Evolutionary conservation across 2,113 vertebrate species (phyloP), one percentile per base, ranked within the genome.

Genomic region (Athene noctua): DNA sequence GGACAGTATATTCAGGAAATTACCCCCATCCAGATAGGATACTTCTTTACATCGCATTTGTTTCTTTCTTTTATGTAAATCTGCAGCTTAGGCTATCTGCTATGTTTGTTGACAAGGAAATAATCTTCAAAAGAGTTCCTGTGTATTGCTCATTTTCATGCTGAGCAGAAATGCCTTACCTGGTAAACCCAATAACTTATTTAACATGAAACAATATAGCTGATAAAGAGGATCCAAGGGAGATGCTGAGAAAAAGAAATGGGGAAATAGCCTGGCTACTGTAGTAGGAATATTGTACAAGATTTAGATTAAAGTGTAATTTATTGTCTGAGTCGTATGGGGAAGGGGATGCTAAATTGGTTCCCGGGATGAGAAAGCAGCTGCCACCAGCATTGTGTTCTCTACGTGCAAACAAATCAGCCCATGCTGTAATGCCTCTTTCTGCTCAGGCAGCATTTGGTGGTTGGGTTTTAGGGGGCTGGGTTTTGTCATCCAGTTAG

Each of bases 301-400:
- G 72, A 84, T 88, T 95, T 94, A 93, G 46, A 95, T 96, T 97
- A 92, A 95, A 95, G 62, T 85, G 61, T 73, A 96, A 94, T 97
- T 93, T 97, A 92, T 90, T 83, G 68, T 83, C 88, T 90, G 72
- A 94, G 2, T 85, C 91, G 90, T 66, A 38, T 19, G 46, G 58
- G 32, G 61, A 95, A 94, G 54, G 54, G 49, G 88, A 77, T 80
- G 68, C 38, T 96, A 92, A 96, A 96, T 74, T 82, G 59, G 54
- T 78, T 94, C 61, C 57, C 13, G 14, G 57, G 59, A 95, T 96
- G 84, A 96, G 61, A 96, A 94, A 89, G 89, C 90, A 92, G 83
- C 91, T 91, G 95, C 88, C 85, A 82, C 68, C 54, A 89, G 70
- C 29, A 34, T 1, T 65, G 67, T 47, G 71, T 13, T 72, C 78